A percentile compares a stretch with the other conserved stretches of the same genome.
These are phyloP conservation scores for Orthosia cruda DNA, from an alignment of 2,888 invertebrate species.

Conservation along the genomic window DNA sequence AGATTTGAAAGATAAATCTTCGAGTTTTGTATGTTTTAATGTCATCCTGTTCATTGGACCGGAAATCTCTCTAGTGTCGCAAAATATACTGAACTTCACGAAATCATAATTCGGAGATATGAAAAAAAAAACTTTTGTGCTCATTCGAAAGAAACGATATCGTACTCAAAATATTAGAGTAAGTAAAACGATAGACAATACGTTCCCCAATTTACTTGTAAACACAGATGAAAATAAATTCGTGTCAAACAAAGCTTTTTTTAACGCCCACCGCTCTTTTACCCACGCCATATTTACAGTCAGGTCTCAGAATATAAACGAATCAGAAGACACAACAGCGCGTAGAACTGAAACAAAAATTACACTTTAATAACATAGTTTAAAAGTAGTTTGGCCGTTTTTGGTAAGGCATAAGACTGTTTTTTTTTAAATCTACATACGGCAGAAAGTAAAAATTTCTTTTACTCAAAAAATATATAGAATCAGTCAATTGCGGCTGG, in stretches of 20 bases:
- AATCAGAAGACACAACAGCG: not conserved
- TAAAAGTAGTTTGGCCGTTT: too few relatives aligned
- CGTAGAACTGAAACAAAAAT: not conserved
- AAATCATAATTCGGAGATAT: not conserved
- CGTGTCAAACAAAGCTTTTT: constrained; percentile 7
- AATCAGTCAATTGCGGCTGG: too few relatives aligned
- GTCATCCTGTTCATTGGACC: not conserved
- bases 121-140: too few relatives aligned
- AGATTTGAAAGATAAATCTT: not conserved
- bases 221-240: constrained; percentile 7
- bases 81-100: not conserved
- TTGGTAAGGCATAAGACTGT: too few relatives aligned
- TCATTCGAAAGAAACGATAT: not conserved
- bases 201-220: not conserved
- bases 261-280: not conserved
- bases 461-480: too few relatives aligned
- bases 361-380: too few relatives aligned
- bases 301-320: not conserved
- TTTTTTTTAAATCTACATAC: too few relatives aligned
- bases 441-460: too few relatives aligned
- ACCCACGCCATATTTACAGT: too few relatives aligned
- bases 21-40: not conserved
- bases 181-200: not conserved
- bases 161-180: not conserved
- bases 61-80: not conserved